Conservation (phyloP, 2,113 vertebrate genomes). For the Microtus oregoni region DNA sequence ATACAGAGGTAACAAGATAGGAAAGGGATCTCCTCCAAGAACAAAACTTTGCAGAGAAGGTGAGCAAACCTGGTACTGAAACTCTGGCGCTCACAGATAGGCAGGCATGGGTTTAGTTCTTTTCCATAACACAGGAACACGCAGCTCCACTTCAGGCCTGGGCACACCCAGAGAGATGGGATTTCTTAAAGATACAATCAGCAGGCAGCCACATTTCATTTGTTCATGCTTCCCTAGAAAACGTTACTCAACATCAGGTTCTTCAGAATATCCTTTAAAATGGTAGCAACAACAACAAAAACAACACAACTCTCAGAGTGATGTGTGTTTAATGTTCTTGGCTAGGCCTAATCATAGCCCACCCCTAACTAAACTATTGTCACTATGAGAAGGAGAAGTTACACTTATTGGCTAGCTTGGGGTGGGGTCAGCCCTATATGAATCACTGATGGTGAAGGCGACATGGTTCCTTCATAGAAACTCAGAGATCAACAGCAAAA, state of each 20-base stretch:
- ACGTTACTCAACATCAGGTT: background rate
- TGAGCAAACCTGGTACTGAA: background rate
- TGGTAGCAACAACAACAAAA: background rate
- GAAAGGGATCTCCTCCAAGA: background rate
- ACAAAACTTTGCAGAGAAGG: slow-evolving; percentile 32
- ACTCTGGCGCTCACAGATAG: background rate
- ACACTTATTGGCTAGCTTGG: background rate
- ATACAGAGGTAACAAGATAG: background rate
- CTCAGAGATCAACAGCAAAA: background rate
- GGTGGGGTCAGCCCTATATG: background rate
- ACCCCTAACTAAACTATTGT: background rate
- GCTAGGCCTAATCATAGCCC: background rate
- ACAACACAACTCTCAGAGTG: background rate
- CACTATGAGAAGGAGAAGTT: slow-evolving; percentile 1
- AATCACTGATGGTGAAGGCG: background rate
- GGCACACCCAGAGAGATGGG: background rate
- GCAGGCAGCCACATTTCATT: background rate
- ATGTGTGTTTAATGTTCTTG: slow-evolving; percentile 6
- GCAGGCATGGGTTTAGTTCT: background rate
- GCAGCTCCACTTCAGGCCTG: background rate
- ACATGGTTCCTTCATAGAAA: background rate
- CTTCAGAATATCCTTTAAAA: background rate
- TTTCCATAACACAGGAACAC: background rate
- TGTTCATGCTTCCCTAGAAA: background rate
- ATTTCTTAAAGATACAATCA: background rate